Percentiles rank a stretch among this genome's conserved stretches.
phyloP scores from a whole-genome alignment of 2,113 vertebrate species.

The Cyprinodon variegatus region DNA sequence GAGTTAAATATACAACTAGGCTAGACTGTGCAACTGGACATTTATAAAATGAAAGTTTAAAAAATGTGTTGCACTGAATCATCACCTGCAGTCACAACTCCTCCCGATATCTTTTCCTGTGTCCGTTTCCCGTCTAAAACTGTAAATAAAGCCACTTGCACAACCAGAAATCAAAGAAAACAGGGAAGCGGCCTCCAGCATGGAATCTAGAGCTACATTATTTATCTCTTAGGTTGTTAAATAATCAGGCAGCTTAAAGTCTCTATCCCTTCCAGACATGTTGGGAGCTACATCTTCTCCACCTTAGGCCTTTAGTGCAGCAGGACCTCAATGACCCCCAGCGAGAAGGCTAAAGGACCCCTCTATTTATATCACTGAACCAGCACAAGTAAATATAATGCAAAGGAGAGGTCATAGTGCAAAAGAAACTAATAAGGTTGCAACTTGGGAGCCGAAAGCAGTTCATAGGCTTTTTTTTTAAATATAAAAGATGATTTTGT shows the following conservation, averaged over 20 bases:
- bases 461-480: not conserved
- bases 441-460: not conserved
- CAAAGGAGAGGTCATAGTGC: not conserved
- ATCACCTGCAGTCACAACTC: no score
- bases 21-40: not conserved
- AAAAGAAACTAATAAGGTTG: not conserved
- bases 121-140: no score
- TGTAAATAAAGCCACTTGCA: no score
- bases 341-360: no score
- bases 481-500: not conserved
- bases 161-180: no score
- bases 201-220: not conserved
- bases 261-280: slow-evolving; percentile 21
- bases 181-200: no score
- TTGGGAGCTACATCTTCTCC: slow-evolving; percentile 13
- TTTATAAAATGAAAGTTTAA: no score
- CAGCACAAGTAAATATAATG: not conserved
- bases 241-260: slow-evolving; percentile 8
- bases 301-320: not conserved
- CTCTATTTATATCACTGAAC: not conserved
- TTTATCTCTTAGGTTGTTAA: not conserved
- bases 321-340: not conserved
- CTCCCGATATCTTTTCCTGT: no score
- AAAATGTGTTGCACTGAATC: no score
- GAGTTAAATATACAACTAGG: not conserved